phyloP scores from a whole-genome alignment of 2,888 invertebrate species.

The Macroteleia sp. region DNA sequence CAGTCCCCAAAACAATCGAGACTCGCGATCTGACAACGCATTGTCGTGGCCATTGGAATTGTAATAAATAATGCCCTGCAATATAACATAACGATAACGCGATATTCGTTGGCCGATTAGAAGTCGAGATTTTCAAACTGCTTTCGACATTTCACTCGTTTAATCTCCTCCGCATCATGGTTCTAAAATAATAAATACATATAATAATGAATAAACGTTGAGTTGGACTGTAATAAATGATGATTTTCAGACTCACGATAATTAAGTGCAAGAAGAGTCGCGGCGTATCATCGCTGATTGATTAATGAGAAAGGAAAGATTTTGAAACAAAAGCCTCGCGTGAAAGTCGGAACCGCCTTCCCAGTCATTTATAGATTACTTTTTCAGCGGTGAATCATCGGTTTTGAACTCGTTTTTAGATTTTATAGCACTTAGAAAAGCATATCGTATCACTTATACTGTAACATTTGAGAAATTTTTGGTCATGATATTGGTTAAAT shows the following conservation, averaged over 20 bases:
- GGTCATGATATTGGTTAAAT: too few relatives aligned
- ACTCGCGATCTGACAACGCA: conserved; percentile 34
- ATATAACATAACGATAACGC: conserved; percentile 42
- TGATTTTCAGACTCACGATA: conserved; percentile 34
- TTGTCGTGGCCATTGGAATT: conserved; percentile 27
- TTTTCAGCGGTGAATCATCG: too few relatives aligned
- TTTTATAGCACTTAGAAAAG: too few relatives aligned
- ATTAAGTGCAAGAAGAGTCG: conserved; percentile 31
- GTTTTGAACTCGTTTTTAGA: too few relatives aligned
- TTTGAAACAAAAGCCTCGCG: too few relatives aligned
- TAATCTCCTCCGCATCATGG: conserved; percentile 45
- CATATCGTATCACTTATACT: too few relatives aligned
- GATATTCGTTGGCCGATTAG: conserved; percentile 46
- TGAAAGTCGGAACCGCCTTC: too few relatives aligned
- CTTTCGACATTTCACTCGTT: conserved; percentile 58
- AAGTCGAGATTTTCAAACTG: conserved; percentile 49
- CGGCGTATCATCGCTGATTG: too few relatives aligned
- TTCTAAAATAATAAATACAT: too few relatives aligned
- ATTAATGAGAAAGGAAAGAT: too few relatives aligned
- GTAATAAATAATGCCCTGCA: conserved; percentile 41
- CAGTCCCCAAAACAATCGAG: conserved; percentile 48
- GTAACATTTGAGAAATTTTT: too few relatives aligned
- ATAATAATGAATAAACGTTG: conserved; percentile 35
- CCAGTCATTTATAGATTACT: too few relatives aligned
- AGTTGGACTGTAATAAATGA: conserved; percentile 20